Evolutionary conservation across 2,113 vertebrate genomes (phyloP), one percentile per base, ranked within the genome.

Genomic region (Atlantisia rogersi): DNA sequence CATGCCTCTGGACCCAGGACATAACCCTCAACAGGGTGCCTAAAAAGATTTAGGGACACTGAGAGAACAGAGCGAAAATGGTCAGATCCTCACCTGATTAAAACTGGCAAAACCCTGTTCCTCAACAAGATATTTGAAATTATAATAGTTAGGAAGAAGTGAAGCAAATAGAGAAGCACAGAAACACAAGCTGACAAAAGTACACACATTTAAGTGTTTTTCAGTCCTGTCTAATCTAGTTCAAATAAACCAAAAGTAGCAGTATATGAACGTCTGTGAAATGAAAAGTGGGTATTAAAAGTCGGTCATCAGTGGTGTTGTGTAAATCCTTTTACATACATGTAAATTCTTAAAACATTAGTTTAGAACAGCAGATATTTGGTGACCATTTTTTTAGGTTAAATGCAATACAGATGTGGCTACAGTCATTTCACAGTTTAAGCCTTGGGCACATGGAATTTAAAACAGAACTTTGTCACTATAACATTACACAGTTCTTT

Each of bases 391-490:
- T 91, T 52, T 83, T 70, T 31, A 92, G n/a, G 53, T 71, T 79
- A 82, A 95, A 94, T 91, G 16, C 32, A 84, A 42, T 88, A 44
- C 92, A 94, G 80, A 88, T 91, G 86, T 86, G 94, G 60, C 76
- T 90, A 78, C 32, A 75, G 60, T 84, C 93, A 96, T 93, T 94
- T 95, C 69, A 93, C 60, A 81, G 79, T 78, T 94, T 88, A 95
- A 94, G 26, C 56, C 65, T 78, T 69, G 39, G 39, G 32, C 90
- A 82, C 19, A 39, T 6, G 28, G 73, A 93, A 88, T 92, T 94
- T 92, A 92, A 90, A 96, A 56, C 60, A 86, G 59, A 93, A 81
- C 69, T 88, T 92, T 0, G 1, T 56, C 53, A 48, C 44, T 82
- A 12, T 82, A 84, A 60, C 31, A 29, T 69, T 77, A 32, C 39